Percentiles rank a stretch among this genome's conserved stretches.
phyloP scores from a whole-genome alignment of 2,888 invertebrate genomes.

The Clostera curtula region DNA sequence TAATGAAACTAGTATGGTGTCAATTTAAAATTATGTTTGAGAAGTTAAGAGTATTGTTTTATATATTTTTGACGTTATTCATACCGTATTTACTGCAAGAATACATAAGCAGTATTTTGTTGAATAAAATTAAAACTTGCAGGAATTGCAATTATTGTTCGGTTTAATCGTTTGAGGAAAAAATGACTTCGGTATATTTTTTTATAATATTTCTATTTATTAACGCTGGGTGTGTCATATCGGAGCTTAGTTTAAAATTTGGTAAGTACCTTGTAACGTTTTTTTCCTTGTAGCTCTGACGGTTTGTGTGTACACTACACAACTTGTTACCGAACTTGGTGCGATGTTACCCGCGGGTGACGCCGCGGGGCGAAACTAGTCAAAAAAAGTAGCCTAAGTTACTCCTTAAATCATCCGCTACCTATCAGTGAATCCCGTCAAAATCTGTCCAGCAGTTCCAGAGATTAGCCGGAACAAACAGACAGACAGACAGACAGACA shows the following conservation, averaged over 20 bases:
- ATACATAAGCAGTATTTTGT: slow-evolving; percentile 55
- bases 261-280: slow-evolving; percentile 38
- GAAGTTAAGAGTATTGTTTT: slow-evolving; percentile 57
- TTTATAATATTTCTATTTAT: slow-evolving; percentile 38
- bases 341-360: too few relatives aligned
- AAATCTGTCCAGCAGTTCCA: too few relatives aligned
- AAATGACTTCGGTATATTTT: slow-evolving; percentile 27
- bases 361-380: too few relatives aligned
- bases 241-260: slow-evolving; percentile 53
- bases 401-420: too few relatives aligned
- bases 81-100: slow-evolving; percentile 63
- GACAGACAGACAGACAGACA: too few relatives aligned
- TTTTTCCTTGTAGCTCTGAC: background rate
- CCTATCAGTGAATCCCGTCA: too few relatives aligned
- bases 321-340: too few relatives aligned
- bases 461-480: too few relatives aligned
- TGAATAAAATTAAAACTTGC: slow-evolving; percentile 47
- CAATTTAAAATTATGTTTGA: slow-evolving; percentile 39
- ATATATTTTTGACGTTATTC: slow-evolving; percentile 48
- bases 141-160: slow-evolving; percentile 29
- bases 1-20: slow-evolving; percentile 6
- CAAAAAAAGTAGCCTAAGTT: too few relatives aligned
- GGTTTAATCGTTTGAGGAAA: slow-evolving; percentile 14
- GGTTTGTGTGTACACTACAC: too few relatives aligned
- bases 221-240: slow-evolving; percentile 42